Conservation (phyloP, 2,888 invertebrate genomes). For the Orgyia antiqua region DNA sequence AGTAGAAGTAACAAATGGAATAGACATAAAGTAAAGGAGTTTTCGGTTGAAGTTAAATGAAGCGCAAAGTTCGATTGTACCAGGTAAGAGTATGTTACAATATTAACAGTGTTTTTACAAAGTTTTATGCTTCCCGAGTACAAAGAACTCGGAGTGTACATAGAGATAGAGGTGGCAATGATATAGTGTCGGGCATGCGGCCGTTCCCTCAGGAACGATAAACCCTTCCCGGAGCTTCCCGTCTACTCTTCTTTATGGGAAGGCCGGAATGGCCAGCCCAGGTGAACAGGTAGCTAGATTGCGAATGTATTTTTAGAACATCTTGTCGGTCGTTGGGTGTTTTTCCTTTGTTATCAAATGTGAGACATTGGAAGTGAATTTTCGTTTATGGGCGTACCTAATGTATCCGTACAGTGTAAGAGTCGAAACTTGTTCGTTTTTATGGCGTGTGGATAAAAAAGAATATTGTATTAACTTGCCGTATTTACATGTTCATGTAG, state of each 20-base stretch:
- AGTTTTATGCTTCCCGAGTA: conserved; percentile 52
- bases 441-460: conserved; percentile 32
- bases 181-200: conserved; percentile 73
- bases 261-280: conserved; percentile 74
- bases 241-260: conserved; percentile 76
- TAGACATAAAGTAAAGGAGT: too few species aligned
- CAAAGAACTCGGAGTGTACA: conserved; percentile 57
- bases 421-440: conserved; percentile 37
- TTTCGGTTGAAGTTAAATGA: conserved; percentile 26
- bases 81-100: conserved; percentile 30
- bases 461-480: conserved; percentile 23
- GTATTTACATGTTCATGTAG: conserved; percentile 19
- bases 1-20: too few species aligned
- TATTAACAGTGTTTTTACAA: conserved; percentile 52
- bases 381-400: conserved; percentile 52
- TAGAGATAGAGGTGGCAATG: conserved; percentile 70
- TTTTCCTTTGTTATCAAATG: conserved; percentile 75
- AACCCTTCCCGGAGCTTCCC: conserved; percentile 74
- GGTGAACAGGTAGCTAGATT: conserved; percentile 75
- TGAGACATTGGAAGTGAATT: conserved; percentile 58
- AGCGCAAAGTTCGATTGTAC: conserved; percentile 27
- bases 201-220: conserved; percentile 73
- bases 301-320: conserved; percentile 75
- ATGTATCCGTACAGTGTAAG: conserved; percentile 49
- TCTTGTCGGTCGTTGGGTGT: conserved; percentile 71